Base-by-base conservation (phyloP, 2,113 vertebrate species). In the Alligator sinensis region DNA sequence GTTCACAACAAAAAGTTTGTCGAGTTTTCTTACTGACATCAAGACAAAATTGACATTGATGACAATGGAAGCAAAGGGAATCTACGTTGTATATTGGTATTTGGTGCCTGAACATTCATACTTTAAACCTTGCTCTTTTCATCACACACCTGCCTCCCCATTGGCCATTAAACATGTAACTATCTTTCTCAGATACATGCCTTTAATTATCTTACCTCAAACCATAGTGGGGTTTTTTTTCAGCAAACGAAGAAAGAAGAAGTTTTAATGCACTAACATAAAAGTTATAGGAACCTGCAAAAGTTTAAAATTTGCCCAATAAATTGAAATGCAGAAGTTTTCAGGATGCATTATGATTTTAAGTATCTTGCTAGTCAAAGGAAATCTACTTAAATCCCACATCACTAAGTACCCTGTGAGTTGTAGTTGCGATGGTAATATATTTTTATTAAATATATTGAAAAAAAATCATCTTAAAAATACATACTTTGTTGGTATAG, bases 391-490 rank as follows among this genome's bases (percentile, higher is more conserved):
- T 77, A 95, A 97, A 97, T 96, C 95, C 95, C 95, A 84, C 82
- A 63, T 89, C 96, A 97, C 94, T 97, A 97, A 97, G 84, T 95
- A 97, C 80, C 80, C 91, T 91, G 92, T 89, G 95, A 97, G 66
- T 93, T 66, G 92, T 91, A 91, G 97, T 98, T 97, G 96, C 97
- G 97, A 98, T 97, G 93, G 97, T 96, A 98, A 97, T 83, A 95
- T 92, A 91, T 95, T 94, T 92, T 96, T 92, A 97, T 96, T 97
- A 95, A 95, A 86, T 86, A 94, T 93, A 97, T 70, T 96, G 92
- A 97, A 90, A 94, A 92, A 87, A 92, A 88, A 68, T 61, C 28
- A 72, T 57, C 62, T 74, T 88, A 87, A 90, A 94, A 92, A 95
- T 90, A 92, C 28, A 87, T 54, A 89, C 62, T 96, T 97, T 89